Base-by-base conservation (phyloP, 2,888 invertebrate species). In the Pachliopta kotzebuea region DNA sequence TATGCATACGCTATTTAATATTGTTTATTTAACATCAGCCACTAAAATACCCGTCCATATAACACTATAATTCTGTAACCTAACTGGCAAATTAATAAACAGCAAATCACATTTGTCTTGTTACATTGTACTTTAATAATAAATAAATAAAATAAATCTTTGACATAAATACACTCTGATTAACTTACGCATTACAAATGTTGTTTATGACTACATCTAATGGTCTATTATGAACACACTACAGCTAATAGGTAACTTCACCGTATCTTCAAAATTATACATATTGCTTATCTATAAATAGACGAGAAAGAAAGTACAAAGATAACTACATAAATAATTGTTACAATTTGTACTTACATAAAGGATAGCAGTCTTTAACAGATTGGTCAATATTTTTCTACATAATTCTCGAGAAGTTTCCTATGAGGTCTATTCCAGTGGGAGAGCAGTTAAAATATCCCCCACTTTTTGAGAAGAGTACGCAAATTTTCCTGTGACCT, bases 171-270 rank as follows among this genome's bases (percentile, higher is more conserved):
- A 88, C 83, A 79, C 78, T 86, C 78, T 86, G 79, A 75, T 74
- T 78, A 72, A 74, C 76, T 77, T 74, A 73, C 64, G 61, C 21
- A 20, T 65, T 67, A 69, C 66, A 63, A 68, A 67, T 65, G 64
- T 63, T 56, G 58, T 65, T 66, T 65, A 62, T 57, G 49, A 61
- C 55, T 59, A 67, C 56, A 65, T 52, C 58, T 69, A 60, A 54
- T 59, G 23, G 45, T 64, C 54, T 56, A 68, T 66, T 60, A 67
- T 11, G 37, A 37, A 68, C 69, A 68, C 29, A 26, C 42, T 68
- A 78, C 72, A 70, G 74, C 81, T 84, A 84, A 83, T 89, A 89
- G 90, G 89, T 89, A 90, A 90, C 90, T 79, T 81, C 71, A 89
- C 89, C 89, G 89, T 78, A 76, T 73, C 65, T 74, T 73, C 69